These are phyloP conservation scores for Tipula vernalis DNA, from an alignment of 2,888 invertebrate species.

Conservation along the genomic window DNA sequence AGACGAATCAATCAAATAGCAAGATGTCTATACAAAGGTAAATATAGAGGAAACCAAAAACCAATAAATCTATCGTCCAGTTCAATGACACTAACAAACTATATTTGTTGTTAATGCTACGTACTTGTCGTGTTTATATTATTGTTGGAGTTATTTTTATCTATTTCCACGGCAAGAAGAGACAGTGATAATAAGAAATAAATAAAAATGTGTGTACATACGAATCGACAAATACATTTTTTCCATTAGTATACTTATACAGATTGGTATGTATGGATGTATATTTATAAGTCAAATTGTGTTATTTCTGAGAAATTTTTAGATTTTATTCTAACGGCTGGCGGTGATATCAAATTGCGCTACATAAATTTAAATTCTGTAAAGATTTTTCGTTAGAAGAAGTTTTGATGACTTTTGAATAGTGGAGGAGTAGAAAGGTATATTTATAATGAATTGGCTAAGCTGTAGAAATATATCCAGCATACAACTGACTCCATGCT, in stretches of 20 bases:
- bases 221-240: background rate
- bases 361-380: background rate
- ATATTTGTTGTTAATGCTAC: background rate
- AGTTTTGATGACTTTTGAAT: background rate
- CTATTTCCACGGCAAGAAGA: background rate
- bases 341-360: background rate
- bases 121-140: background rate
- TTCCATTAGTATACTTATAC: background rate
- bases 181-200: background rate
- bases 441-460: background rate
- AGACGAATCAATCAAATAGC: background rate
- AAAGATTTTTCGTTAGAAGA: background rate
- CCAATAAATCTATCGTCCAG: background rate
- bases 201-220: background rate
- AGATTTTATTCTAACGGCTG: background rate
- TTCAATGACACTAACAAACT: background rate
- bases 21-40: background rate
- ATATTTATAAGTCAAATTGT: too few relatives aligned
- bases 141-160: background rate
- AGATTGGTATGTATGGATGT: background rate
- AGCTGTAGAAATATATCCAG: background rate
- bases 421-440: too few relatives aligned
- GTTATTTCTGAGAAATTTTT: background rate
- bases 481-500: too few relatives aligned
- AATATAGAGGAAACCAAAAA: background rate